Base-by-base conservation (phyloP, 2,113 vertebrate species). In the Nothocercus nigrocapillus region DNA sequence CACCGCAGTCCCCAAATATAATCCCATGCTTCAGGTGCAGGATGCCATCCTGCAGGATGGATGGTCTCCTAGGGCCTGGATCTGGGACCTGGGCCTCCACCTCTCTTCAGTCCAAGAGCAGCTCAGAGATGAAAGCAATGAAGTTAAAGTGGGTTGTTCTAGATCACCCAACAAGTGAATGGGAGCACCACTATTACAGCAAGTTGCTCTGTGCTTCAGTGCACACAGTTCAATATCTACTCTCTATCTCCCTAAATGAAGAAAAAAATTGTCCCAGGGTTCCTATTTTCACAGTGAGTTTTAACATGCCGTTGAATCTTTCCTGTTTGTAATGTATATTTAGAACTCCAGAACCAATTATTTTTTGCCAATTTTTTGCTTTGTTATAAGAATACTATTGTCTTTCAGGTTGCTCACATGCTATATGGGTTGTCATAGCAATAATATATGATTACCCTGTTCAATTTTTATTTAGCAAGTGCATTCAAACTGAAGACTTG, bases 391-490 rank as follows among this genome's bases (percentile, higher is more conserved):
- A 91, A 93, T 49, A 56, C 75, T 70, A 75, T 74, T 93, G 82
- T 68, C 47, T 77, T 94, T 86, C 83, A 59, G 7, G 38, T 89
- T 95, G 47, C 36, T 85, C 53, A 85, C 74, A 45, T 85, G 32
- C 42, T 91, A 36, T 91, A 70, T 32, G 61, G 5, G 75, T 85
- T 94, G 84, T 83, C 89, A 80, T 85, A 91, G 87, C 61, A 77
- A 81, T 89, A 93, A 82, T 32, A 89, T 76, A 64, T 70, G 49
- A 86, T 82, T 80, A 82, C 74, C 87, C 34, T 72, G 4, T 75
- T 88, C 34, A 67, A 25, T 74, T 93, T 96, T 94, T 94, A 53
- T 89, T 94, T 93, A 92, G 75, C 22, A 89, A 75, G 63, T 64
- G 24, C 28, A 40, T 78, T 91, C 63, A 87, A 47, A 12, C 40